phyloP scores from a whole-genome alignment of 2,797 vertebrate species.

The Melopsittacus undulatus region DNA sequence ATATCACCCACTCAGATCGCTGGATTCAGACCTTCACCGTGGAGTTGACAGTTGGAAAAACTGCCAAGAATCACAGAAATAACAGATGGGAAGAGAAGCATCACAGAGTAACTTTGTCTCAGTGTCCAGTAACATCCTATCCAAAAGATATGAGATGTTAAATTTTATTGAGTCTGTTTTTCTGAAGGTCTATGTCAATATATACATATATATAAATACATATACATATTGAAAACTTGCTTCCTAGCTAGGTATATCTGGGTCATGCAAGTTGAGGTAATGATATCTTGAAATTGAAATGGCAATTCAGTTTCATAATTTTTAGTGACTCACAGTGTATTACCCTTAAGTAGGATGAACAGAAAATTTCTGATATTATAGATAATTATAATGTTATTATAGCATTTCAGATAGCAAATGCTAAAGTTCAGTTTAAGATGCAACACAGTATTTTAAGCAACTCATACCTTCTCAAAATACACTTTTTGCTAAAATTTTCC shows the following conservation, averaged over 20 bases:
- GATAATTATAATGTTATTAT: constrained; percentile 74
- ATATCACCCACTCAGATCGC: constrained; percentile 74
- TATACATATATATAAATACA: not conserved
- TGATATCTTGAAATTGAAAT: constrained; percentile 66
- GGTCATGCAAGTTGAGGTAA: constrained; percentile 40
- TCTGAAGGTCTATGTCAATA: not conserved
- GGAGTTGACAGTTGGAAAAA: constrained; percentile 17
- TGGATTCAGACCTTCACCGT: constrained; percentile 66
- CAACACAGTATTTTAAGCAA: constrained; percentile 33
- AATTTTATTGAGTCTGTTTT: not conserved
- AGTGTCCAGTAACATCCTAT: not conserved
- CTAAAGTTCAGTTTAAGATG: constrained; percentile 57
- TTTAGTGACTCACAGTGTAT: constrained; percentile 70
- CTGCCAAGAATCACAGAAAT: constrained; percentile 25
- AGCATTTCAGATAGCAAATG: constrained; percentile 55
- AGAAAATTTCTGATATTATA: constrained; percentile 71
- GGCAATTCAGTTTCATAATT: constrained; percentile 71
- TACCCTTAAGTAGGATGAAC: constrained; percentile 71
- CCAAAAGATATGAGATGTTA: not conserved
- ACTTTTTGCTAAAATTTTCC: constrained; percentile 63
- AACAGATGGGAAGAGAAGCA: constrained; percentile 29
- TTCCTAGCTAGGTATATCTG: constrained; percentile 33
- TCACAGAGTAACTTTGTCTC: not conserved
- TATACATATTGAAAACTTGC: not conserved
- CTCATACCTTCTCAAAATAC: constrained; percentile 56